Evolutionary conservation across 2,113 vertebrate genomes (phyloP).

Genomic region (Seriola quinqueradiata): DNA sequence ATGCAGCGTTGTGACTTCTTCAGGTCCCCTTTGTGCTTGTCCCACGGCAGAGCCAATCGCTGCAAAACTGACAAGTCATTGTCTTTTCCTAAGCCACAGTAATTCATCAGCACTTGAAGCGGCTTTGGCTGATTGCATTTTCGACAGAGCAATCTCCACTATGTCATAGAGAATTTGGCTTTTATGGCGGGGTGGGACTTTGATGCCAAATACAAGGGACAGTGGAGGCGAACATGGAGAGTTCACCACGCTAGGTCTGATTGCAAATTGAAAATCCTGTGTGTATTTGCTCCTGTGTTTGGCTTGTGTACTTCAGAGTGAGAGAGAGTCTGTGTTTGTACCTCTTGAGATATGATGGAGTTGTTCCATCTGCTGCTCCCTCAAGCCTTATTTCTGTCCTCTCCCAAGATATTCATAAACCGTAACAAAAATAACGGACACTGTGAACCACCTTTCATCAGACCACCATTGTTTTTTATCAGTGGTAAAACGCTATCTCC

Average conservation of each 20-base stretch:
- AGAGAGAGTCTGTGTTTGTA: conserved; percentile 27
- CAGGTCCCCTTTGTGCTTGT: background rate
- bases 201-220: conserved; percentile 67
- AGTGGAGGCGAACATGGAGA: conserved; percentile 46
- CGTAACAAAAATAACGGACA: conserved; percentile 58
- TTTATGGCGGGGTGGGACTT: conserved; percentile 59
- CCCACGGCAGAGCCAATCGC: conserved; percentile 36
- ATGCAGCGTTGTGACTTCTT: conserved; percentile 19
- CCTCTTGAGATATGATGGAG: conserved; percentile 61
- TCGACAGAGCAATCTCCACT: conserved; percentile 79
- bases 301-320: conserved; percentile 35
- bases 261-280: conserved; percentile 71
- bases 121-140: conserved; percentile 80
- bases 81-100: conserved; percentile 73
- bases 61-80: conserved; percentile 74
- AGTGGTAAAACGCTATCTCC: background rate
- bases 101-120: conserved; percentile 79
- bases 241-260: conserved; percentile 53
- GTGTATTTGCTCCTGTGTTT: conserved; percentile 43
- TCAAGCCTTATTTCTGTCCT: conserved; percentile 63
- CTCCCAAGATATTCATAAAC: conserved; percentile 65
- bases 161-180: conserved; percentile 75
- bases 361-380: conserved; percentile 66
- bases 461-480: background rate
- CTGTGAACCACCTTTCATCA: conserved; percentile 39